Conservation (phyloP, 1,140 invertebrate species). For the Ips typographus region DNA sequence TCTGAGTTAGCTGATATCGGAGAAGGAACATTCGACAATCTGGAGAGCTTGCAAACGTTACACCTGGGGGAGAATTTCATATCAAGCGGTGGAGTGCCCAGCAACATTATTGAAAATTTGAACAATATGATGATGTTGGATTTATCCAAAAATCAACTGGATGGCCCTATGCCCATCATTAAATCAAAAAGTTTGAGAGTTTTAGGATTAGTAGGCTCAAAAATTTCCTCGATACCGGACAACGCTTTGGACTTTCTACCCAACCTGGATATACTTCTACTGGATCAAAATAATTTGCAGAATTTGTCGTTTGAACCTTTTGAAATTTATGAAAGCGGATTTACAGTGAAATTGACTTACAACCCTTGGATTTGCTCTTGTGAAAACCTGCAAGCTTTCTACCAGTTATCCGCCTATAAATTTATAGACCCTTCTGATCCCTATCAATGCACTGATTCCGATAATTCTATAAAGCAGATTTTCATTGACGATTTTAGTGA, state of each 20-base stretch:
- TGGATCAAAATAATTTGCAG: slow-evolving; percentile 46
- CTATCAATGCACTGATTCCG: slow-evolving; percentile 34
- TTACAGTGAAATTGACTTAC: slow-evolving; percentile 38
- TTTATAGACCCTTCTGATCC: slow-evolving; percentile 39
- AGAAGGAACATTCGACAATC: slow-evolving; percentile 37
- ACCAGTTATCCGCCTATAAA: slow-evolving; percentile 30
- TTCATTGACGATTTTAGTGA: slow-evolving; percentile 19
- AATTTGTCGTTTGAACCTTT: slow-evolving; percentile 41
- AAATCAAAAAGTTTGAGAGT: slow-evolving; percentile 40
- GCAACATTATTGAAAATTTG: slow-evolving; percentile 37
- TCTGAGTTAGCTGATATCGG: slow-evolving; percentile 41
- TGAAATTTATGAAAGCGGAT: slow-evolving; percentile 18
- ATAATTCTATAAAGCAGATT: slow-evolving; percentile 31
- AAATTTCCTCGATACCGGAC: slow-evolving; percentile 36
- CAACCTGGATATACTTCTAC: slow-evolving; percentile 40
- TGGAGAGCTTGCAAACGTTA: slow-evolving; percentile 43
- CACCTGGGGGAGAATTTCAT: slow-evolving; percentile 44
- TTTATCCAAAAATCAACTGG: slow-evolving; percentile 44
- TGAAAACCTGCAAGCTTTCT: slow-evolving; percentile 43
- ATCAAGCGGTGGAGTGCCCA: slow-evolving; percentile 32
- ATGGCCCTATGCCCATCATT: slow-evolving; percentile 39
- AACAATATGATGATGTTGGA: slow-evolving; percentile 40
- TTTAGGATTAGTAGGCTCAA: slow-evolving; percentile 39
- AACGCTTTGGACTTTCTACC: slow-evolving; percentile 39
- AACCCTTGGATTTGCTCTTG: slow-evolving; percentile 46